Evolutionary conservation across 2,888 invertebrate species (phyloP).

Genomic region (Therioaphis trifolii): DNA sequence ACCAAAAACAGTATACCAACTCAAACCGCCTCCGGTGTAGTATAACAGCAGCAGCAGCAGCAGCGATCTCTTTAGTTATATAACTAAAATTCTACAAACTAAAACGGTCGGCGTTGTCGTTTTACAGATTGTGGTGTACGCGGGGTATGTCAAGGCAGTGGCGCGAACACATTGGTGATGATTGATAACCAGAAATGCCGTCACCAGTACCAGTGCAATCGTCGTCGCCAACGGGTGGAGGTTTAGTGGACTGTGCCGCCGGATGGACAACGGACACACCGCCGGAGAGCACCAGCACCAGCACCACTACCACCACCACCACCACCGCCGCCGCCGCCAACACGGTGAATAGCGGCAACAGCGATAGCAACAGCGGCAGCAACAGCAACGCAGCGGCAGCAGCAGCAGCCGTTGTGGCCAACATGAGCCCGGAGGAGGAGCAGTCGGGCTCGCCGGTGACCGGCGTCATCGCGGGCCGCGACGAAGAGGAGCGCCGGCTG

Average conservation of each 20-base stretch:
- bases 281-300: slow-evolving; percentile 19
- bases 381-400: slow-evolving; percentile 63
- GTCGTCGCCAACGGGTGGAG: slow-evolving; percentile 60
- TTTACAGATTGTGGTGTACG: slow-evolving; percentile 55
- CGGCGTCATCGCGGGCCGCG: slow-evolving; percentile 69
- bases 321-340: not conserved
- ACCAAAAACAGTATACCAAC: too few relatives aligned
- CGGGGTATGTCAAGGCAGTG: slow-evolving; percentile 62
- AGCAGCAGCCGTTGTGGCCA: slow-evolving; percentile 62
- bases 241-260: slow-evolving; percentile 60
- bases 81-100: too few relatives aligned
- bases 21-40: too few relatives aligned
- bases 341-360: slow-evolving; percentile 19
- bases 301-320: not conserved
- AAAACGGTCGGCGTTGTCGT: too few relatives aligned
- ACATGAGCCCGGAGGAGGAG: slow-evolving; percentile 77
- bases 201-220: slow-evolving; percentile 60
- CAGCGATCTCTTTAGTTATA: too few relatives aligned
- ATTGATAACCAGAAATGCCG: slow-evolving; percentile 63
- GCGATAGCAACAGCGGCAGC: slow-evolving; percentile 63
- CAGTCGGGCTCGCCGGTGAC: slow-evolving; percentile 70
- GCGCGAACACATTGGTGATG: slow-evolving; percentile 60
- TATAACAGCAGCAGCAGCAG: too few relatives aligned
- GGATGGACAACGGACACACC: slow-evolving; percentile 62
- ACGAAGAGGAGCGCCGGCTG: slow-evolving; percentile 67